Evolutionary conservation across 2,113 vertebrate genomes (phyloP).

Genomic region (Shinisaurus crocodilurus): DNA sequence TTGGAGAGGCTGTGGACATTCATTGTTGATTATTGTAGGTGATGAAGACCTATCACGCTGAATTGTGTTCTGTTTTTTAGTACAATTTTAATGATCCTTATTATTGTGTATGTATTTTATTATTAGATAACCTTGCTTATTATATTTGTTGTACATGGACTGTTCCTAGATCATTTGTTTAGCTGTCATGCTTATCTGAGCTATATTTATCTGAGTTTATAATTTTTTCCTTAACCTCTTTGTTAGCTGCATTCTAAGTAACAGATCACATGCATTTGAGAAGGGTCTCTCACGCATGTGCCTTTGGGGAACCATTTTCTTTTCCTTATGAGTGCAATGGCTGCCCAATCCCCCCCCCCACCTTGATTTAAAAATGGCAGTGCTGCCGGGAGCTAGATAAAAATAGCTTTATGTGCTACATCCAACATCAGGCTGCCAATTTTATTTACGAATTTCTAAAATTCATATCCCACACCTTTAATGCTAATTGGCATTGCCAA

Average conservation of each 20-base stretch:
- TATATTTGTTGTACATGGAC: neutral
- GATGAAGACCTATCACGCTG: no score
- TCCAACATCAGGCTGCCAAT: neutral
- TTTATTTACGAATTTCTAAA: neutral
- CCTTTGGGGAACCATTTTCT: neutral
- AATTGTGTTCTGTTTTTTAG: no score
- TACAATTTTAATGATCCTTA: no score
- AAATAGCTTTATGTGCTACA: neutral
- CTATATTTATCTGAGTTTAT: neutral
- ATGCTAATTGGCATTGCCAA: neutral
- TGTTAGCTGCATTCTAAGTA: neutral
- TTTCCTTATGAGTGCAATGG: neutral
- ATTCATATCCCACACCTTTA: neutral
- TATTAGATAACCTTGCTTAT: no score
- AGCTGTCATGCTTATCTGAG: neutral
- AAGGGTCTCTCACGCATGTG: neutral
- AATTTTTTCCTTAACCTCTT: neutral
- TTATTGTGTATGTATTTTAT: no score
- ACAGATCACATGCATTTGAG: neutral
- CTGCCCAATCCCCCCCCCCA: neutral
- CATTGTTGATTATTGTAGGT: no score
- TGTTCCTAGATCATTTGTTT: neutral
- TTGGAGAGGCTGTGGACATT: no score
- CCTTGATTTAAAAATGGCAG: neutral
- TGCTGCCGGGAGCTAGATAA: neutral